Conservation (phyloP, 2,888 invertebrate genomes). For the Caenorhabditis drosophilae region DNA sequence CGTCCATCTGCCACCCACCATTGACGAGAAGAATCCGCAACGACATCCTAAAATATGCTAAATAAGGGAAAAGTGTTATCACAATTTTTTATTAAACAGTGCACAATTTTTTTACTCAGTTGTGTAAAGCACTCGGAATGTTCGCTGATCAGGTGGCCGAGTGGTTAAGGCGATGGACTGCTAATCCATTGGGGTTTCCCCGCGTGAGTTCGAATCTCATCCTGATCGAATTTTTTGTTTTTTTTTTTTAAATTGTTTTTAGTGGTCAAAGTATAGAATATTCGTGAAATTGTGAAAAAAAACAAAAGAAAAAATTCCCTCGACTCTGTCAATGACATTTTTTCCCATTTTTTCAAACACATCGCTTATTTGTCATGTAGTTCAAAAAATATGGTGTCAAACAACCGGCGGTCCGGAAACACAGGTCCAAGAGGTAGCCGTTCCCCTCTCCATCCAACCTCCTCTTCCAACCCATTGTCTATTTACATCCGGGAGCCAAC, state of each 20-base stretch:
- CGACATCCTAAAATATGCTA: slow-evolving; percentile 46
- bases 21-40: slow-evolving; percentile 57
- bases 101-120: too few relatives aligned
- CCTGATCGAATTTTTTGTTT: slow-evolving; percentile 10
- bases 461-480: too few relatives aligned
- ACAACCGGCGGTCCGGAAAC: slow-evolving; percentile 5
- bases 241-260: background rate
- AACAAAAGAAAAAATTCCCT: too few relatives aligned
- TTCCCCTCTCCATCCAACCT: slow-evolving; percentile 6
- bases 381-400: slow-evolving; percentile 16
- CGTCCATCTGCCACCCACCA: slow-evolving; percentile 67
- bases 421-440: slow-evolving; percentile 3
- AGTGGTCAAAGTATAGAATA: too few relatives aligned
- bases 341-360: too few relatives aligned
- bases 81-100: background rate
- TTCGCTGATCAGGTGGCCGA: slow-evolving; percentile 64
- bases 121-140: background rate
- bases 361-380: background rate
- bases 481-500: background rate
- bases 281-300: too few relatives aligned
- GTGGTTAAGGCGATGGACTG: slow-evolving; percentile 70
- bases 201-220: slow-evolving; percentile 65
- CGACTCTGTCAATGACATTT: too few relatives aligned
- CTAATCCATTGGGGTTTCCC: slow-evolving; percentile 68
- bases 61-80: background rate